A percentile compares a stretch with the other conserved stretches of the same genome.
Evolutionary conservation across 1,140 invertebrate genomes (phyloP).

Genomic region (Hycleus phaleratus): DNA sequence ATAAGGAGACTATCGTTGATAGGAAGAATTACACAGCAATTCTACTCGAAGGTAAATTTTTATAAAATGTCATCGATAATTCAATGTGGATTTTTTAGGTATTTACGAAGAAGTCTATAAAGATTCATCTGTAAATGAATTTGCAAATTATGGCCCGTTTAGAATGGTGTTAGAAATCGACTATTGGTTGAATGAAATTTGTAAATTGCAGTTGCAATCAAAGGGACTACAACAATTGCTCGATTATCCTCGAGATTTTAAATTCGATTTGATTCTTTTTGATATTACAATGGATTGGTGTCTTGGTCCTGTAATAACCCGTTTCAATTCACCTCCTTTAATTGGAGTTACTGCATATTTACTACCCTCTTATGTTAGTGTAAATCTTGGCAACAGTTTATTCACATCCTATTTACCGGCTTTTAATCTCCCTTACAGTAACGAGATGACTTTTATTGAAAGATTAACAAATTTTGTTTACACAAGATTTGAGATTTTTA

Average conservation of each 20-base stretch:
- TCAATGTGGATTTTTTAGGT: background rate
- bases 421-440: conserved; percentile 6
- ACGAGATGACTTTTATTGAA: no score
- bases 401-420: background rate
- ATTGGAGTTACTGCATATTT: conserved; percentile 2
- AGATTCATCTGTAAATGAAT: background rate
- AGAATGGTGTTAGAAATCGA: background rate
- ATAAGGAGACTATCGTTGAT: conserved; percentile 7
- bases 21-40: conserved; percentile 23
- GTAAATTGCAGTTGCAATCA: background rate
- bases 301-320: conserved; percentile 8
- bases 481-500: no score
- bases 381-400: conserved; percentile 1
- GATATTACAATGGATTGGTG: conserved; percentile 26
- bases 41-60: conserved; percentile 19
- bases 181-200: background rate
- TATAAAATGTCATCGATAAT: no score
- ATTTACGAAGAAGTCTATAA: background rate
- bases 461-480: no score
- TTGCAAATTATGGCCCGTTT: background rate
- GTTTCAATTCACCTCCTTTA: conserved; percentile 2
- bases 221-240: conserved; percentile 9
- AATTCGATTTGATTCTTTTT: conserved; percentile 30
- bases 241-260: conserved; percentile 21
- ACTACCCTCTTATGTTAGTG: conserved; percentile 1